Evolutionary conservation across 2,113 vertebrate genomes (phyloP).

Genomic region (Lynx canadensis): DNA sequence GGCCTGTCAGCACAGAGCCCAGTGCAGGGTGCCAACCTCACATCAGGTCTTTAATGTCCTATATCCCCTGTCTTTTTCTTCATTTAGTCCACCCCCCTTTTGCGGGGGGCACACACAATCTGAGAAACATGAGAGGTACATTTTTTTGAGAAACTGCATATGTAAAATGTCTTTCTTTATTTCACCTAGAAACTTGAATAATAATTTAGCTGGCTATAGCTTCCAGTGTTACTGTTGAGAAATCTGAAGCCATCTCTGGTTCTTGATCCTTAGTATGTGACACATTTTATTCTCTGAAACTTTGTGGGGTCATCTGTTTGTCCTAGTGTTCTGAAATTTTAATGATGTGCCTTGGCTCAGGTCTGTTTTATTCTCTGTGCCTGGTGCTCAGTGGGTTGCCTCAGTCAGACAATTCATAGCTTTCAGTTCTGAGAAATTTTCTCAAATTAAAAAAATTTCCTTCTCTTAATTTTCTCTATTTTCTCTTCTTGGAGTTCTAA

Average conservation of each 20-base stretch:
- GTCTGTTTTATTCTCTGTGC: neutral
- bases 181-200: neutral
- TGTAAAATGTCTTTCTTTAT: neutral
- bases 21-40: neutral
- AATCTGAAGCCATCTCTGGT: neutral
- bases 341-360: neutral
- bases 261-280: neutral
- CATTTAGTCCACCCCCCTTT: neutral
- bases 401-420: neutral
- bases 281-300: neutral
- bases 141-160: neutral
- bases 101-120: neutral
- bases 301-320: neutral
- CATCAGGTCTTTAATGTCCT: neutral
- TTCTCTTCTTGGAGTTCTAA: neutral
- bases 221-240: neutral
- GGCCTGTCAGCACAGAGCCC: too few species aligned
- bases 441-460: neutral
- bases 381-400: neutral
- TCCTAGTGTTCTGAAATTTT: neutral
- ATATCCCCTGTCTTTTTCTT: neutral
- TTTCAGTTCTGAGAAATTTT: neutral
- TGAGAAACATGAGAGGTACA: neutral
- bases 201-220: neutral
- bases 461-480: neutral